Evolutionary conservation across 2,888 invertebrate species (phyloP).

Genomic region (Stenotaenia linearis): DNA sequence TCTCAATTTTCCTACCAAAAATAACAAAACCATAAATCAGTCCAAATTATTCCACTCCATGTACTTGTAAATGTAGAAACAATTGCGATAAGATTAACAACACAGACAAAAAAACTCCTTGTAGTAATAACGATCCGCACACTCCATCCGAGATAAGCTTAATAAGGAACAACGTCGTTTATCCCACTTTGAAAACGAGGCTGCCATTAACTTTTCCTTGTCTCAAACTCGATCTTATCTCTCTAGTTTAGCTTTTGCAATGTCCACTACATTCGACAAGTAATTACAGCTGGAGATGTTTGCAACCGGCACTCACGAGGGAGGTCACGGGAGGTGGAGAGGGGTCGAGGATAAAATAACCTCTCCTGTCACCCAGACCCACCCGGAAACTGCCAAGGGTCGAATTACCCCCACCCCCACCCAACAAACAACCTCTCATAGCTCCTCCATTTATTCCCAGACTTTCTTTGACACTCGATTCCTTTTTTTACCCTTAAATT

Average conservation of each 20-base stretch:
- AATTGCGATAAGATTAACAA: neutral
- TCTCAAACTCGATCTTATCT: neutral
- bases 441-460: neutral
- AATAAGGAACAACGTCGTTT: constrained; percentile 15
- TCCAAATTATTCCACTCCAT: neutral
- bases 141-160: neutral
- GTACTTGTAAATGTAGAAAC: neutral
- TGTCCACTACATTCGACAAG: constrained; percentile 19
- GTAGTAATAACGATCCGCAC: neutral
- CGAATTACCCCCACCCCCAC: neutral
- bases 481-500: neutral
- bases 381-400: constrained; percentile 19
- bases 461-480: neutral
- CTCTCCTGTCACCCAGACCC: constrained; percentile 11
- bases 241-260: neutral
- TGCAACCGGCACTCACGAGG: neutral
- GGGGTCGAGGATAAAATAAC: constrained; percentile 6
- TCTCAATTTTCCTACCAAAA: too few species aligned
- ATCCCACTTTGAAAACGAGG: neutral
- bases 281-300: constrained; percentile 19
- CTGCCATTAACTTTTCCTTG: constrained; percentile 6
- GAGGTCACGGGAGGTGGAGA: neutral
- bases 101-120: neutral
- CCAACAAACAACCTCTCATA: neutral
- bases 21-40: too few species aligned